Conservation (phyloP, 2,797 vertebrate species). For the Gallirallus australis region DNA sequence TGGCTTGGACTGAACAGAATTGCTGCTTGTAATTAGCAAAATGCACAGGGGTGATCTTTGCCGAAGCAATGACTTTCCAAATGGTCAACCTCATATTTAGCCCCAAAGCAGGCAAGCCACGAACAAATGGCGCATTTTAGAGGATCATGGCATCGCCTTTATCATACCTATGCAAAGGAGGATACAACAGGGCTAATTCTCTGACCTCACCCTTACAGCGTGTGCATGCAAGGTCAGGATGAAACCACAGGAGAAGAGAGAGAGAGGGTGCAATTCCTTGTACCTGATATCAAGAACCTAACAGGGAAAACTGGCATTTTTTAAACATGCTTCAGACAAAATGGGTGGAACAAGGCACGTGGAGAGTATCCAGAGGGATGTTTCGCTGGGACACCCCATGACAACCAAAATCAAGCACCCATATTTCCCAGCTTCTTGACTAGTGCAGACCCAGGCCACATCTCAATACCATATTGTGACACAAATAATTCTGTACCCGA, state of each 20-base stretch:
- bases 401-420: neutral
- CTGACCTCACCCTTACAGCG: neutral
- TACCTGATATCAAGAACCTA: neutral
- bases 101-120: neutral
- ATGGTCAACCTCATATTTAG: neutral
- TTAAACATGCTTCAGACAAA: neutral
- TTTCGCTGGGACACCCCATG: too few relatives aligned
- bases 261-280: neutral
- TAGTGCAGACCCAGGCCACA: neutral
- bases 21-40: conserved; percentile 53
- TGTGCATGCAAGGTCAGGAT: rapidly evolving
- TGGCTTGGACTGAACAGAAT: conserved; percentile 40
- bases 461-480: neutral
- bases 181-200: neutral
- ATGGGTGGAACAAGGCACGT: neutral
- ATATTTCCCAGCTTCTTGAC: neutral
- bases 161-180: neutral
- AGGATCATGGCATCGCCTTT: neutral
- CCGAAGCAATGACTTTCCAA: conserved; percentile 39
- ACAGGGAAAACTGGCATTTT: neutral
- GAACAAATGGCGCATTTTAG: neutral
- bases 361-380: neutral
- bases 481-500: neutral
- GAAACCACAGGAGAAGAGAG: neutral
- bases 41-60: neutral